Evolutionary conservation across 1,140 invertebrate genomes (phyloP), one percentile per base, ranked within the genome.

Genomic region (Drosophila bocqueti): DNA sequence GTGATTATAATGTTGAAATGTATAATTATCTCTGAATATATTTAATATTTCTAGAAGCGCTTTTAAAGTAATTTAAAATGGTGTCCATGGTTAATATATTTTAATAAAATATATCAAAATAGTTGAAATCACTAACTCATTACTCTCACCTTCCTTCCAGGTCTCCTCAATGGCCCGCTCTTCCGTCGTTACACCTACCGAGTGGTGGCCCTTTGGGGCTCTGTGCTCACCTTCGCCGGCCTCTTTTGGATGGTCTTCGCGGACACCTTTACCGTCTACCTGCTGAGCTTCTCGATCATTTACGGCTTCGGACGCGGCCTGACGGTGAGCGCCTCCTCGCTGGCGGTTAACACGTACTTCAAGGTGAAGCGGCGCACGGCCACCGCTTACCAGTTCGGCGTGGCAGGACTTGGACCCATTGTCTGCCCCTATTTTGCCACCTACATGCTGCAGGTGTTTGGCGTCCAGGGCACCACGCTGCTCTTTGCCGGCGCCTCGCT

Each of bases 121-220:
- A n/a, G 2, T 40, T 40, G 4, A n/a, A 42, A 42, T 42, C 2
- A 4, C 18, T 2, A 13, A 45, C 18, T 21, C 24, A 3, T 11
- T 4, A 4, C 4, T 13, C 9, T 34, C 31, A 3, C 1, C 2
- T 36, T 2, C 4, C 18, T 16, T 16, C 1, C 9, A 93, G 95
- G 95, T 74, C 92, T 96, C 43, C 92, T 95, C 5, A 96, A 95
- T 91, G 95, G 95, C 4, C 95, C 95, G 16, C 76, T 96, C 1
- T 95, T 96, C 78, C 94, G 94, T 64, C 94, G 93, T 31, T 95
- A 94, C 67, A 94, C 94, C 9, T 96, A 94, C 74, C 93, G 95
- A 26, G 94, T 95, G 93, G 94, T 95, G 5, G 95, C 95, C 0
- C 76, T 96, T 5, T 86, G 94, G 6, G 95, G 95, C 38, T 93